These are phyloP conservation scores for Amphimedon queenslandica DNA, from an alignment of 37 sponge, comb jelly and placozoan genomes.

Conservation along the genomic window DNA sequence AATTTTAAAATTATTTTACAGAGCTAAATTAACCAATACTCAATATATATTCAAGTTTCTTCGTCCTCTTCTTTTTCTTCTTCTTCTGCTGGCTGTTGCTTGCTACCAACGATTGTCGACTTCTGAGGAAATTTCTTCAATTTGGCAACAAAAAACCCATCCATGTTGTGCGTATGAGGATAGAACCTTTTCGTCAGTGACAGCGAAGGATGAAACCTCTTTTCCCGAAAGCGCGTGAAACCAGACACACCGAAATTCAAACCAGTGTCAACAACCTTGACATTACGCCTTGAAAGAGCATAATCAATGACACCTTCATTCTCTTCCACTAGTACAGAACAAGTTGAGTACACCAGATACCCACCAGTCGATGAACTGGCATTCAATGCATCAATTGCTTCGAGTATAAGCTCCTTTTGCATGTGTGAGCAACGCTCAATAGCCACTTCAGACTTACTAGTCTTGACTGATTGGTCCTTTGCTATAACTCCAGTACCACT, in stretches of 20 bases:
- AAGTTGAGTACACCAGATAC: slow-evolving; percentile 93
- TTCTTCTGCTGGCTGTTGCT: background rate
- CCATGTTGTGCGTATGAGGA: slow-evolving; percentile 98
- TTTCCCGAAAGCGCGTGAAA: slow-evolving; percentile 72
- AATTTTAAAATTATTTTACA: too few relatives aligned
- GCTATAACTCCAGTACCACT: slow-evolving; percentile 96
- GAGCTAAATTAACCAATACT: too few relatives aligned
- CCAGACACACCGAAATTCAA: slow-evolving; percentile 89
- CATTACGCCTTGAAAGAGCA: slow-evolving; percentile 81
- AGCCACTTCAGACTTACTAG: slow-evolving; percentile 77
- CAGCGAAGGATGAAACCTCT: slow-evolving; percentile 88
- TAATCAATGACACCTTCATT: slow-evolving; percentile 96
- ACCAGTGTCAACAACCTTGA: slow-evolving; percentile 90
- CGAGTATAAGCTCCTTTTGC: slow-evolving; percentile 90
- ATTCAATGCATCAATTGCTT: slow-evolving; percentile 93
- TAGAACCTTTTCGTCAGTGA: slow-evolving; percentile 78
- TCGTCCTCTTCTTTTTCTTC: slow-evolving; percentile 5
- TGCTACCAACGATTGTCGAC: slow-evolving; percentile 15
- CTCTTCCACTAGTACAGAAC: slow-evolving; percentile 94
- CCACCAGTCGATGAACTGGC: slow-evolving; percentile 86
- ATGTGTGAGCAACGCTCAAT: slow-evolving; percentile 83
- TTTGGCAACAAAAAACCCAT: slow-evolving; percentile 98
- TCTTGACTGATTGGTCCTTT: slow-evolving; percentile 91
- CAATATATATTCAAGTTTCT: too few relatives aligned
- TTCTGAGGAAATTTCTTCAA: slow-evolving; percentile 83